Evolutionary conservation across 2,888 invertebrate genomes (phyloP), one percentile per base, ranked within the genome.

Genomic region (Xestoiulus laeticollis): DNA sequence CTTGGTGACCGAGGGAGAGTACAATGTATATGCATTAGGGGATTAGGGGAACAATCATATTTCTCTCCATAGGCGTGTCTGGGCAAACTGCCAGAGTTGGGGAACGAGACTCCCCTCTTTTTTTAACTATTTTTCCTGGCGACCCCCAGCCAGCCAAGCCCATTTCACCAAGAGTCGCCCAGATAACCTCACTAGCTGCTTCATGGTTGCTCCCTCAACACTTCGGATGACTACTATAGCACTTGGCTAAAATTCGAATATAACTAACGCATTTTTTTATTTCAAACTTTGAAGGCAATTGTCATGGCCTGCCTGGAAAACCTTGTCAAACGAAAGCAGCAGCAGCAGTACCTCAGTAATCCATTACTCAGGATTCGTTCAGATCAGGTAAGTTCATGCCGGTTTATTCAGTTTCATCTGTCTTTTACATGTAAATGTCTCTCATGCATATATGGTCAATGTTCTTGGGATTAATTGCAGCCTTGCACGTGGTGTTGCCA

Each of bases 31-130:
- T 22, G 68, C 68, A 68, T 26, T 68, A 68, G 68, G 68, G 68
- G 68, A 68, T 68, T 68, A 68, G 68, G 68, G 68, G 68, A 68
- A 68, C 68, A 68, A 68, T 68, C 68, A 68, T 68, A 68, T 68
- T 68, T 68, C 68, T 22, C 68, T 68, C 26, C 68, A 68, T 68
- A 68, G 68, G 68, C 68, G 68, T 68, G 68, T 68, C 68, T 68
- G 68, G 68, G 68, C 68, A 68, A 68, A 68, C n/a, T 68, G 68
- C 68, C 68, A 68, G 68, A 68, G 22, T 68, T 68, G 68, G 68
- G 68, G 68, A 68, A 68, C 68, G 68, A 26, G 68, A 68, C 68
- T 68, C 68, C 68, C 68, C 68, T 68, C 68, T 68, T 68, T 68
- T n/a, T 68, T 68, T 68, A 68, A 68, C 22, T 26, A 68, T 68